phyloP scores from a whole-genome alignment of 2,797 vertebrate species.

The Betta splendens region DNA sequence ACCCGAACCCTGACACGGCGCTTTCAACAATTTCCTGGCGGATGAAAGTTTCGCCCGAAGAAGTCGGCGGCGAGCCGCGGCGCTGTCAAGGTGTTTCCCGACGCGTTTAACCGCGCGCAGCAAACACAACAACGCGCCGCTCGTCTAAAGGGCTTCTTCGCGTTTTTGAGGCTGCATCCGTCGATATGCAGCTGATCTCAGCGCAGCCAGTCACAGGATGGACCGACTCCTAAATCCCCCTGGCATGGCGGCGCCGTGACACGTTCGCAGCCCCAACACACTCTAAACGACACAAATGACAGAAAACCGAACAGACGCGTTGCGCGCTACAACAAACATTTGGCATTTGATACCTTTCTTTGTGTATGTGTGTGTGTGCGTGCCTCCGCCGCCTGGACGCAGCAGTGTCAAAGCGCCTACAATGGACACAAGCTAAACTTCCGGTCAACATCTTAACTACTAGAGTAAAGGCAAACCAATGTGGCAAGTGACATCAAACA shows the following conservation, averaged over 20 bases:
- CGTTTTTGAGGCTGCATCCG: conserved; percentile 48
- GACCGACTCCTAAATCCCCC: conserved; percentile 40
- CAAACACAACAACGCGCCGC: conserved; percentile 7
- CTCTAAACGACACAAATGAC: neutral
- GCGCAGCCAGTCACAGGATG: conserved; percentile 64
- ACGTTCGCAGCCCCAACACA: neutral
- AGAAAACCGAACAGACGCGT: neutral
- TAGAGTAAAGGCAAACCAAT: conserved; percentile 29
- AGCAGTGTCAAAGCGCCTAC: conserved; percentile 25
- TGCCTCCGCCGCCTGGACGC: conserved; percentile 85
- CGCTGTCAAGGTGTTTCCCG: neutral
- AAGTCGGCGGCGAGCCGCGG: conserved; percentile 14
- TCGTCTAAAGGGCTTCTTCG: conserved; percentile 26
- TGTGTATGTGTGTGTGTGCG: conserved; percentile 86
- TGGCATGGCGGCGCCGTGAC: conserved; percentile 14
- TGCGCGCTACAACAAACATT: conserved; percentile 20
- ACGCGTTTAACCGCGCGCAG: neutral
- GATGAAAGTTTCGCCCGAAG: conserved; percentile 55
- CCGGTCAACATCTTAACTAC: conserved; percentile 58
- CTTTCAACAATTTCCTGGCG: conserved; percentile 34
- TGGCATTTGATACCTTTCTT: conserved; percentile 83
- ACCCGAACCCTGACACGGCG: conserved; percentile 44
- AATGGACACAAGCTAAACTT: accelerated
- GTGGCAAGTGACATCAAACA: neutral
- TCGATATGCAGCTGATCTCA: conserved; percentile 67